A percentile compares a stretch with the other conserved stretches of the same genome.
Evolutionary conservation across 2,797 vertebrate genomes (phyloP).

Genomic region (Nothura maculosa): DNA sequence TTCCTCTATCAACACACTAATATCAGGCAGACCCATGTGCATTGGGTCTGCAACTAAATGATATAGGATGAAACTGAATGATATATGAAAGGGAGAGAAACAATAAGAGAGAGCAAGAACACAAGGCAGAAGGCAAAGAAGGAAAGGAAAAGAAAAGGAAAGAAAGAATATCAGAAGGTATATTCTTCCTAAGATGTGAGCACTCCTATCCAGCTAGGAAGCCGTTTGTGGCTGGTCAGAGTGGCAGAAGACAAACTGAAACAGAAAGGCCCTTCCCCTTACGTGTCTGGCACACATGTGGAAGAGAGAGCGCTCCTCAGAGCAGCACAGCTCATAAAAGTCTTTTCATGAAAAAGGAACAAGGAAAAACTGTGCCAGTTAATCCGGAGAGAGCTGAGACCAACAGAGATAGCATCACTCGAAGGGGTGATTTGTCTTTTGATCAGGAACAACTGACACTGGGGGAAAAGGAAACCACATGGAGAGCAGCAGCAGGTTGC

Average conservation of each 20-base stretch:
- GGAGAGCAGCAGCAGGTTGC: background rate
- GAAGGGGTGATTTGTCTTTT: background rate
- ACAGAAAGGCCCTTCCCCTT: slow-evolving; percentile 46
- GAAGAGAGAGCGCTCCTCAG: slow-evolving; percentile 9
- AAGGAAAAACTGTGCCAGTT: background rate
- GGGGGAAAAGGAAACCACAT: background rate
- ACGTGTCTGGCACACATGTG: background rate
- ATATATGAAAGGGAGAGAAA: background rate
- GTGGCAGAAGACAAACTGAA: slow-evolving; percentile 7
- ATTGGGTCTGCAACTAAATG: too few relatives aligned
- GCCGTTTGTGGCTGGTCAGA: slow-evolving; percentile 34
- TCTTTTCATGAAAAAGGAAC: background rate
- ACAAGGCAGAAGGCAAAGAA: background rate
- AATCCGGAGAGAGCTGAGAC: background rate
- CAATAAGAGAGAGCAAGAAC: background rate
- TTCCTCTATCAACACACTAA: too few relatives aligned
- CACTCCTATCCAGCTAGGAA: background rate
- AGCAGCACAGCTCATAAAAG: slow-evolving; percentile 42
- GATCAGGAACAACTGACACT: background rate
- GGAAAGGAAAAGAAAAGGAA: background rate
- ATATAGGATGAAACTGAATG: too few relatives aligned
- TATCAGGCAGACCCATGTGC: background rate
- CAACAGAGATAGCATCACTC: background rate
- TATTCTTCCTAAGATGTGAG: background rate
- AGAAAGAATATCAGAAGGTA: background rate